Conservation (phyloP, 2,797 vertebrate species). For the Apogon hyalosoma region DNA sequence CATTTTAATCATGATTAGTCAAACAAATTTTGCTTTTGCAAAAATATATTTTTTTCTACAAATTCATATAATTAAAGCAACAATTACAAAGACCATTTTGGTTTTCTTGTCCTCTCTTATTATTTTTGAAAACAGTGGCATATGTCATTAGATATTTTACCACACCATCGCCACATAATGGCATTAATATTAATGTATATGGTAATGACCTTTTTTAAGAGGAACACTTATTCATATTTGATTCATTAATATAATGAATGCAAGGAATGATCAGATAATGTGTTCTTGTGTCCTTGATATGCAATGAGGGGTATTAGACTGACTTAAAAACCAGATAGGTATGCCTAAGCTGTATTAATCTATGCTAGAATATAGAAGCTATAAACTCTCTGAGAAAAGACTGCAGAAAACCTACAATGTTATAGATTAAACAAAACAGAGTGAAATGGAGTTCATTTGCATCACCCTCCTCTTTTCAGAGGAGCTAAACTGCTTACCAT, state of each 20-base stretch:
- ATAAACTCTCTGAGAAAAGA: conserved; percentile 70
- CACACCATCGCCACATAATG: conserved; percentile 69
- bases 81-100: conserved; percentile 22
- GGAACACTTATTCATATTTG: conserved; percentile 83
- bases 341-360: conserved; percentile 78
- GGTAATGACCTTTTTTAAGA: conserved; percentile 78
- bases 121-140: conserved; percentile 50
- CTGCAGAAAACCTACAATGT: conserved; percentile 73
- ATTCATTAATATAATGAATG: conserved; percentile 87
- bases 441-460: conserved; percentile 85
- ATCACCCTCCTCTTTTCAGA: conserved; percentile 84
- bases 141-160: conserved; percentile 65
- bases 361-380: conserved; percentile 70
- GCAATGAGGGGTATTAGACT: conserved; percentile 74
- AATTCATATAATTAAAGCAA: conserved; percentile 22
- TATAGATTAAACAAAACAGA: conserved; percentile 84
- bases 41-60: conserved; percentile 13
- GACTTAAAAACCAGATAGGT: conserved; percentile 78
- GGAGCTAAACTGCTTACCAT: conserved; percentile 86
- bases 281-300: conserved; percentile 81
- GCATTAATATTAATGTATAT: conserved; percentile 86
- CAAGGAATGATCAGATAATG: conserved; percentile 81
- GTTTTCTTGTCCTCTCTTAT: conserved; percentile 13
- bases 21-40: conserved; percentile 37
- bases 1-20: conserved; percentile 39